Evolutionary conservation across 2,113 vertebrate genomes (phyloP).

Genomic region (Manacus vitellinus): DNA sequence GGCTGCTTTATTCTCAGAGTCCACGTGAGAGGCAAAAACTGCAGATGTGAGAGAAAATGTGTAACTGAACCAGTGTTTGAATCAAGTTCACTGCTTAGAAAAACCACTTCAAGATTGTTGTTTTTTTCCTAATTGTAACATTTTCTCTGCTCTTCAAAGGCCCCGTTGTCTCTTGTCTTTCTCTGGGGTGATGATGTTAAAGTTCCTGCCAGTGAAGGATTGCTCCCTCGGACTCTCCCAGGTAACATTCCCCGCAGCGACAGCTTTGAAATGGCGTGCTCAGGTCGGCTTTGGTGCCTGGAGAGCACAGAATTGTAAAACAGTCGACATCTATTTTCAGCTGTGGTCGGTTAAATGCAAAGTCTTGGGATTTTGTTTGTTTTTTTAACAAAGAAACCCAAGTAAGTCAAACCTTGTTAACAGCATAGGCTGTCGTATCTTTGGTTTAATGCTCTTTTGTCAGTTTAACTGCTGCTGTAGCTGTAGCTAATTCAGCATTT

Average conservation of each 20-base stretch:
- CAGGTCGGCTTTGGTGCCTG: rapidly evolving
- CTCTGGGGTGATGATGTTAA: neutral
- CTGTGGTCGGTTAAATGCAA: neutral
- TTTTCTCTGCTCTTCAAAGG: neutral
- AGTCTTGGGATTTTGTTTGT: neutral
- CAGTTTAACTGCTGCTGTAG: neutral
- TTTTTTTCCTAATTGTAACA: neutral
- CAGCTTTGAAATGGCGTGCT: rapidly evolving
- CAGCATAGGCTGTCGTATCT: neutral
- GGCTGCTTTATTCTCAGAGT: neutral
- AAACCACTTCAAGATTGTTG: neutral
- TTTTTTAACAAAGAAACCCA: neutral
- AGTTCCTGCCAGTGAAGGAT: neutral
- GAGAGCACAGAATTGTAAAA: neutral
- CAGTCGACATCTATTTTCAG: neutral
- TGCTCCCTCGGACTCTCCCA: neutral
- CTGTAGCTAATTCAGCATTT: neutral
- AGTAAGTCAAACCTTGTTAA: neutral
- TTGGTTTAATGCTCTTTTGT: neutral
- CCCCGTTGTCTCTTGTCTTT: neutral
- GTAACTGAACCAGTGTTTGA: neutral
- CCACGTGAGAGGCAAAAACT: neutral
- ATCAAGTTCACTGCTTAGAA: neutral
- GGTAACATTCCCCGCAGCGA: neutral
- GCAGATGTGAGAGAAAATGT: neutral